Evolutionary conservation across 2,113 vertebrate species (phyloP).

Genomic region (Centrocercus urophasianus): DNA sequence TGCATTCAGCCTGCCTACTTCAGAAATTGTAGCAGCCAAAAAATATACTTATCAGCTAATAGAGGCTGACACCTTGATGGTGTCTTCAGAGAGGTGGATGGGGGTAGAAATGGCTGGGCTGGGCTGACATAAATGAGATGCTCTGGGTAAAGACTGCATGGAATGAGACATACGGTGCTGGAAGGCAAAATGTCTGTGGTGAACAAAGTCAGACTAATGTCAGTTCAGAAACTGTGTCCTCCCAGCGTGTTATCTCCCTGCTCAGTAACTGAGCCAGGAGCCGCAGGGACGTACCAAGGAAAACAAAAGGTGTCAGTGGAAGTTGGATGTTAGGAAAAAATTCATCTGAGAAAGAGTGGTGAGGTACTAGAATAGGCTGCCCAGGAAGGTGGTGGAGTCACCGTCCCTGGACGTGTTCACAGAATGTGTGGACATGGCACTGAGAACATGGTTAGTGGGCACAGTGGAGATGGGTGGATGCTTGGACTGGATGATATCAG

Average conservation of each 20-base stretch:
- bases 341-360: no score
- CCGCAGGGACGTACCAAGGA: not conserved
- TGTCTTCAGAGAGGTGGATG: not conserved
- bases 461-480: no score
- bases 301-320: not conserved
- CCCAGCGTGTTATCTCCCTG: not conserved
- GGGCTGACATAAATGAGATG: not conserved
- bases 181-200: fast-evolving
- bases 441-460: no score
- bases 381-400: no score
- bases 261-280: not conserved
- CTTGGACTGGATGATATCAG: no score
- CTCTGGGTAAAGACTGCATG: not conserved
- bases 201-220: not conserved
- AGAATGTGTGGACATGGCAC: no score
- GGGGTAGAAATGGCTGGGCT: not conserved
- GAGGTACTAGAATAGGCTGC: no score
- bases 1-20: not conserved
- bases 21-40: not conserved
- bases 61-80: not conserved
- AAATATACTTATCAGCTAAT: not conserved
- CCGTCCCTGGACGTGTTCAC: no score
- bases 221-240: not conserved
- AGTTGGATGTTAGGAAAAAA: no score
- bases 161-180: not conserved